Evolutionary conservation across 2,888 invertebrate genomes (phyloP).

Genomic region (Neocrepidodera transversa): DNA sequence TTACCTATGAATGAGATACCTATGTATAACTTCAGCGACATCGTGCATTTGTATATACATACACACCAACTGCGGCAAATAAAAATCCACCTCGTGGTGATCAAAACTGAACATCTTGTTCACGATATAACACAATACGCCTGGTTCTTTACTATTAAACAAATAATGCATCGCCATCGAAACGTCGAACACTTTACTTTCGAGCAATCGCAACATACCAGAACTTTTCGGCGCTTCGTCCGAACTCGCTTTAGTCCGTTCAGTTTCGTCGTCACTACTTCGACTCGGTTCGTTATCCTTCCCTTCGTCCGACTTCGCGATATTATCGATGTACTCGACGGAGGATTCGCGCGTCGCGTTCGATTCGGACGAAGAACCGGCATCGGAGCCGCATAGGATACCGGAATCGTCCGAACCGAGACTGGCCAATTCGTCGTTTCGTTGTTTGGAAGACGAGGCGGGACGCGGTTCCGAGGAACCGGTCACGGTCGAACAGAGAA

Average conservation of each 20-base stretch:
- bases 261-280: conserved; percentile 46
- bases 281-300: conserved; percentile 41
- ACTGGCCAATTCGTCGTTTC: conserved; percentile 67
- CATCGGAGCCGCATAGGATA: conserved; percentile 70
- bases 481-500: conserved; percentile 38
- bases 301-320: conserved; percentile 17
- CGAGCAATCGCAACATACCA: conserved; percentile 87
- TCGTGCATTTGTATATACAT: conserved; percentile 99
- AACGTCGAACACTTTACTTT: conserved; percentile 97
- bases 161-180: conserved; percentile 98
- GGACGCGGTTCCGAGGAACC: conserved; percentile 27
- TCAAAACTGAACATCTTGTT: conserved; percentile 97
- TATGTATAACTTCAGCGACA: conserved; percentile 91
- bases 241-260: conserved; percentile 49
- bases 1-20: conserved; percentile 81
- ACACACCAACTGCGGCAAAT: conserved; percentile 95
- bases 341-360: conserved; percentile 62
- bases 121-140: conserved; percentile 96
- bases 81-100: conserved; percentile 93
- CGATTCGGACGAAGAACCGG: conserved; percentile 60
- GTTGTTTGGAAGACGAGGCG: conserved; percentile 59
- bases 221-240: conserved; percentile 57
- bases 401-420: conserved; percentile 83
- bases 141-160: conserved; percentile 97
- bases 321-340: conserved; percentile 62